Evolutionary conservation across 2,888 invertebrate genomes (phyloP), one percentile per base, ranked within the genome.

Genomic region (Eristalis tenax): DNA sequence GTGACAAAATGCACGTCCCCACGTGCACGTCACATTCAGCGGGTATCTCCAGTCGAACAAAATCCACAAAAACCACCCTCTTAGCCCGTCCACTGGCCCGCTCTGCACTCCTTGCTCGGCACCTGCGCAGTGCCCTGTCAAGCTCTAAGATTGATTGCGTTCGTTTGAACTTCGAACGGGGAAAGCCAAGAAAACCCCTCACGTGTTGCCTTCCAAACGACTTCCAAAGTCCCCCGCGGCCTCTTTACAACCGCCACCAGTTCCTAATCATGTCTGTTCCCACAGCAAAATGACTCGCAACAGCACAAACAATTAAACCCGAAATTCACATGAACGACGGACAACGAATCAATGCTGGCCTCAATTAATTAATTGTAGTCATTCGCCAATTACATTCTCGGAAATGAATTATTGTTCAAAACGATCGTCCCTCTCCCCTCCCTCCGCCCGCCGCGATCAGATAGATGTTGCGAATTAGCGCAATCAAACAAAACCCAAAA

Each of bases 311-410:
- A 76, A 82, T 76, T 83, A 63, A 78, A 78, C 22, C 64, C 28
- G 38, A 59, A 80, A 28, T 71, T 84, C 74, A 57, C 57, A 73
- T 77, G 32, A 71, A 78, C 65, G 35, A 28, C 26, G 26, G 63
- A 74, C 40, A 64, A 82, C 59, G 65, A 82, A 86, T 82, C 82
- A 82, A 78, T 82, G 77, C 74, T 82, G 74, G 70, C 77, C 85
- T 82, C 77, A 82, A 82, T 86, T 86, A 78, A 70, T 86, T 86
- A 82, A 82, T 86, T 82, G 82, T 63, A 78, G 65, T 81, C 85
- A 64, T 77, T 81, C 56, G 85, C 77, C 82, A 86, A 82, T 74
- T 74, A 78, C 74, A 78, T 86, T 86, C 85, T 82, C 71, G 73
- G 85, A 86, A 85, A 69, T 77, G 64, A 74, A 73, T 59, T 57